These are phyloP conservation scores for Melinaea marsaeus DNA, from an alignment of 2,888 invertebrate genomes.

Conservation along the genomic window DNA sequence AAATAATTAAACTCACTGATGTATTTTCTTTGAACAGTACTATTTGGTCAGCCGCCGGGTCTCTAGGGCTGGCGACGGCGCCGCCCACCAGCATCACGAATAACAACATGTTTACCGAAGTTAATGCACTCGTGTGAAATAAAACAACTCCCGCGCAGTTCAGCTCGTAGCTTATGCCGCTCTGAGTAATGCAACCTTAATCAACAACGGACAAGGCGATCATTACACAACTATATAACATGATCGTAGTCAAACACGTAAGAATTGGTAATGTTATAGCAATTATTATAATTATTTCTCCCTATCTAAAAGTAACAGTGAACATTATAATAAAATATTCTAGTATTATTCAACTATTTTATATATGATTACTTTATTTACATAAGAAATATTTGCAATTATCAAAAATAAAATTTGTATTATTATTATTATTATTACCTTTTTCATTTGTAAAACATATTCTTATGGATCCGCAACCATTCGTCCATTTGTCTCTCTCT, in stretches of 20 bases:
- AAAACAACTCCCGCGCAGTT: conserved; percentile 21
- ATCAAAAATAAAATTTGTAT: too few relatives aligned
- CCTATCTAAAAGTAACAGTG: conserved; percentile 12
- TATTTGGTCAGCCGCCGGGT: conserved; percentile 49
- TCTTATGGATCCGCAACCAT: too few relatives aligned
- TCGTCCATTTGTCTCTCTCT: too few relatives aligned
- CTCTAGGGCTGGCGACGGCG: conserved; percentile 35
- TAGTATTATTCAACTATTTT: too few relatives aligned
- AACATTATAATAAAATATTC: background rate
- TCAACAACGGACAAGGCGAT: conserved; percentile 28
- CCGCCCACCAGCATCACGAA: conserved; percentile 31
- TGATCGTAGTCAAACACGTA: conserved; percentile 28
- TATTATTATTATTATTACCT: too few relatives aligned
- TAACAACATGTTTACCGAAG: conserved; percentile 25
- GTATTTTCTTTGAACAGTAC: conserved; percentile 49
- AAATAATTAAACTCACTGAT: conserved; percentile 37
- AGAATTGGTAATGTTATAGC: conserved; percentile 19
- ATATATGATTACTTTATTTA: too few relatives aligned
- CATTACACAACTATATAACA: conserved; percentile 30
- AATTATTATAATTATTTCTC: conserved; percentile 12
- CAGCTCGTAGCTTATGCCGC: conserved; percentile 33
- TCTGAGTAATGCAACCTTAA: conserved; percentile 33
- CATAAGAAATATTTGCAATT: too few relatives aligned
- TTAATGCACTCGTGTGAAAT: conserved; percentile 17
- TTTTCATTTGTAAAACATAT: conserved; percentile 41